Percentiles rank a stretch among this genome's conserved stretches.
phyloP scores from a whole-genome alignment of 2,797 vertebrate genomes.

The Parotocinclus haroldoi region DNA sequence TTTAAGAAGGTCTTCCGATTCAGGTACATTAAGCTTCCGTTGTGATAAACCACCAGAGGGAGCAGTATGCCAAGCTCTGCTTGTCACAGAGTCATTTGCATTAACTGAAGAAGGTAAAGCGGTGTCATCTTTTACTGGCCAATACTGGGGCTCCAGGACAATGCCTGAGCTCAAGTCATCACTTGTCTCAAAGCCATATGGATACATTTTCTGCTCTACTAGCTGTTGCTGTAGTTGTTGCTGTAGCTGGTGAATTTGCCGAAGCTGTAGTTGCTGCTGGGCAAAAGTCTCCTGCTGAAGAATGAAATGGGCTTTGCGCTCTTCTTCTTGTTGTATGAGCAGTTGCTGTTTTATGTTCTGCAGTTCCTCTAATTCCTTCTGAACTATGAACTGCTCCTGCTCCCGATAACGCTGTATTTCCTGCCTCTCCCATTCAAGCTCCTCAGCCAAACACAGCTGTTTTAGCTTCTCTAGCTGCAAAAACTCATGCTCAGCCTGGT shows the following conservation, averaged over 20 bases:
- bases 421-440: slow-evolving; percentile 96
- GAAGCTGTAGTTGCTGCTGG: slow-evolving; percentile 91
- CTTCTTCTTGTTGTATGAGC: slow-evolving; percentile 93
- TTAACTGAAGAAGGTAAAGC: slow-evolving; percentile 69
- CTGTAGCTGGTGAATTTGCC: slow-evolving; percentile 96
- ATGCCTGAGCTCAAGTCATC: slow-evolving; percentile 79
- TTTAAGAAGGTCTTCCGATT: slow-evolving; percentile 56
- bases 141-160: slow-evolving; percentile 87
- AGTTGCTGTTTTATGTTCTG: slow-evolving; percentile 97
- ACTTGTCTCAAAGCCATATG: slow-evolving; percentile 78
- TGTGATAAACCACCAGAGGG: slow-evolving; percentile 70
- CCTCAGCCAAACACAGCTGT: slow-evolving; percentile 93
- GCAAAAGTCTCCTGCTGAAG: slow-evolving; percentile 94
- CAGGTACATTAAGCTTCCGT: slow-evolving; percentile 59
- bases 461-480: slow-evolving; percentile 96
- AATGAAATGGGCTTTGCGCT: slow-evolving; percentile 92
- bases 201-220: slow-evolving; percentile 88
- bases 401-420: slow-evolving; percentile 97
- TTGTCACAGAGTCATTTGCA: slow-evolving; percentile 65
- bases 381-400: slow-evolving; percentile 95
- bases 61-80: slow-evolving; percentile 74
- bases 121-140: slow-evolving; percentile 85
- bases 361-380: slow-evolving; percentile 94
- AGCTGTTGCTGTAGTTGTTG: slow-evolving; percentile 93
- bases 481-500: slow-evolving; percentile 93